Percentiles rank a stretch among this genome's conserved stretches.
These are phyloP conservation scores for Morbakka virulenta DNA, from an alignment of 30 jellyfish, hydroid and myxozoan species.

Conservation along the genomic window DNA sequence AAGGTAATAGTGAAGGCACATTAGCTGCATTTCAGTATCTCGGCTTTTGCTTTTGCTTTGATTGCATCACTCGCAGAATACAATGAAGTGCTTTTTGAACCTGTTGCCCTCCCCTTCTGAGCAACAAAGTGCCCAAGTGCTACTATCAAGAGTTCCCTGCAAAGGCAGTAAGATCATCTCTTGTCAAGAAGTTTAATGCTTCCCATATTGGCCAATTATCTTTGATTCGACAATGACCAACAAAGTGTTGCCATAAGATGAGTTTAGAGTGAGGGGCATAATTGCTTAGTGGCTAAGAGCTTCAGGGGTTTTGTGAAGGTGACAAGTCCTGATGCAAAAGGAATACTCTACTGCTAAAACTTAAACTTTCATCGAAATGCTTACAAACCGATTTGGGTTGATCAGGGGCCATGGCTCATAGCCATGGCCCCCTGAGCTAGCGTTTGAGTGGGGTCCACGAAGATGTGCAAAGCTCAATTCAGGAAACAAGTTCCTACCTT, in stretches of 20 bases:
- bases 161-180: conserved; percentile 25
- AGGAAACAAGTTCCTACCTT: too few relatives aligned
- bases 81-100: conserved; percentile 30
- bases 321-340: too few relatives aligned
- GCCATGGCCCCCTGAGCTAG: too few relatives aligned
- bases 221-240: conserved; percentile 17
- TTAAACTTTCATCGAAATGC: background rate
- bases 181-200: conserved; percentile 5
- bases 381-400: too few relatives aligned
- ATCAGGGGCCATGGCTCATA: too few relatives aligned
- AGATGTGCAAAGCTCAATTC: too few relatives aligned
- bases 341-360: too few relatives aligned
- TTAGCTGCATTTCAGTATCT: conserved; percentile 1
- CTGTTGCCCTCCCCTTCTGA: conserved; percentile 23
- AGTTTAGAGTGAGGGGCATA: background rate
- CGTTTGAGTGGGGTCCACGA: too few relatives aligned
- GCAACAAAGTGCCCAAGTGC: conserved; percentile 35
- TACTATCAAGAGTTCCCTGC: conserved; percentile 22
- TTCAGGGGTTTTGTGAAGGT: too few relatives aligned
- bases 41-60: conserved; percentile 24
- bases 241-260: conserved; percentile 25
- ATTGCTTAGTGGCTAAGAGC: conserved; percentile 3
- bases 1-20: background rate
- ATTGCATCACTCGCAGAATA: conserved; percentile 30
- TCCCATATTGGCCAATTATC: conserved; percentile 8